Conservation (phyloP, 2,797 vertebrate genomes). For the Austrolebias charrua region DNA sequence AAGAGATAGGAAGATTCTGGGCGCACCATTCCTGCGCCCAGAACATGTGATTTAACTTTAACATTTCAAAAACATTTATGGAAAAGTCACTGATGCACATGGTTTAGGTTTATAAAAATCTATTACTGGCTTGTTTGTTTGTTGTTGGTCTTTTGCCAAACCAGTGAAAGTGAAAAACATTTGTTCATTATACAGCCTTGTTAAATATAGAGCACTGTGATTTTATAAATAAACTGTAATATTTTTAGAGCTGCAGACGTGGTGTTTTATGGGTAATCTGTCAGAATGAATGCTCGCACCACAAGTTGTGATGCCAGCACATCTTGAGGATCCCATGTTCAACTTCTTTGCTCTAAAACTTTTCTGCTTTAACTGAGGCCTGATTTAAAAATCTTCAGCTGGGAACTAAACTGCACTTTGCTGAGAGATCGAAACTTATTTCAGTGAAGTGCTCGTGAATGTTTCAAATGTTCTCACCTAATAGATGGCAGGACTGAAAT, state of each 20-base stretch:
- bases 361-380: constrained; percentile 11
- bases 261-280: constrained; percentile 11
- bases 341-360: constrained; percentile 16
- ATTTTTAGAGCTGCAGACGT: constrained; percentile 12
- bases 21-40: too few relatives aligned
- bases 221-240: constrained; percentile 10
- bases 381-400: not conserved
- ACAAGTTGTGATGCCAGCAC: constrained; percentile 36
- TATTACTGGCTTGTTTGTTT: not conserved
- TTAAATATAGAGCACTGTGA: constrained; percentile 5
- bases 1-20: too few relatives aligned
- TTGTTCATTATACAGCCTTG: not conserved
- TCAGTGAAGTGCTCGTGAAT: constrained; percentile 13
- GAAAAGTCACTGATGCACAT: not conserved
- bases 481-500: constrained; percentile 19
- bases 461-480: constrained; percentile 7
- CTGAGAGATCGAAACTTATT: constrained; percentile 15
- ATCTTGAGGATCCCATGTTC: constrained; percentile 24
- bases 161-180: not conserved
- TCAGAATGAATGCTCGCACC: not conserved
- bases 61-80: not conserved
- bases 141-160: not conserved
- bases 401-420: not conserved
- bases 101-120: not conserved
- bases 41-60: not conserved